Conservation (phyloP, 1,140 invertebrate genomes). For the Musca domestica region DNA sequence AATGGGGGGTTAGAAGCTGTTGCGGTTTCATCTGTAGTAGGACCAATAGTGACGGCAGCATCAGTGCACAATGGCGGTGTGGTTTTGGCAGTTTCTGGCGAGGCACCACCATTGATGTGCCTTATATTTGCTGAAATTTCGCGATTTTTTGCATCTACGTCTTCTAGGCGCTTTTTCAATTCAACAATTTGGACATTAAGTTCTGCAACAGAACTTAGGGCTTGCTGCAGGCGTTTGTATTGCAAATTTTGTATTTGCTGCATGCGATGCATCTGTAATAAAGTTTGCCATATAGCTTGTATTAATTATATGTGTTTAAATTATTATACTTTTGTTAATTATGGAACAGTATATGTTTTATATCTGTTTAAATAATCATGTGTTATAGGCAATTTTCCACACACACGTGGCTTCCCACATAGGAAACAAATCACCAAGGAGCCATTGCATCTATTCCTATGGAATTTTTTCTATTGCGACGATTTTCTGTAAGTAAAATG, state of each 20-base stretch:
- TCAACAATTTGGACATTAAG: slow-evolving; percentile 50
- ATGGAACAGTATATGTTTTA: too few species aligned
- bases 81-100: neutral
- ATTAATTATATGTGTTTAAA: neutral
- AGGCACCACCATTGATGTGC: slow-evolving; percentile 24
- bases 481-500: too few species aligned
- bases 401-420: too few species aligned
- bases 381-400: too few species aligned
- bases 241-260: slow-evolving; percentile 37
- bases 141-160: slow-evolving; percentile 58
- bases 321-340: too few species aligned
- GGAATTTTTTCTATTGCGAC: too few species aligned
- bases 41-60: neutral
- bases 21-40: neutral
- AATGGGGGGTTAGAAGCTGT: neutral
- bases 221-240: slow-evolving; percentile 41
- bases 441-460: too few species aligned
- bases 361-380: too few species aligned
- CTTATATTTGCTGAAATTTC: slow-evolving; percentile 38
- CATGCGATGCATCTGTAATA: slow-evolving; percentile 31
- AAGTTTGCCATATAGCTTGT: too few species aligned
- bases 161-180: slow-evolving; percentile 58
- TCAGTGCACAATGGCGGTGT: too few species aligned
- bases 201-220: slow-evolving; percentile 37
- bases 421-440: too few species aligned